phyloP scores from a whole-genome alignment of 2,797 vertebrate species.

The Rousettus madagascariensis region DNA sequence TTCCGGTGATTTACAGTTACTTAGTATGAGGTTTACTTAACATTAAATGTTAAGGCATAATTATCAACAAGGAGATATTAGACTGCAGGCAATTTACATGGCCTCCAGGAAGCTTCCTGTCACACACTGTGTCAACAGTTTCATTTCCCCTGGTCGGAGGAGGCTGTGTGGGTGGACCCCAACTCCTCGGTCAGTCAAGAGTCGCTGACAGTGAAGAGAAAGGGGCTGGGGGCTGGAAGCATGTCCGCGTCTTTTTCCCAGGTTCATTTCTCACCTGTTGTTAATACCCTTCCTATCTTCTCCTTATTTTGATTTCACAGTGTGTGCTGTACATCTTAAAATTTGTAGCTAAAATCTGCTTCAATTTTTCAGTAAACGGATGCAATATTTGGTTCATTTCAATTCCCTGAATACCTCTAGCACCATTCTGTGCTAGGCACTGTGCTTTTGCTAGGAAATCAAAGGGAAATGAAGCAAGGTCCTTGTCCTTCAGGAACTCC shows the following conservation, averaged over 20 bases:
- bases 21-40: background rate
- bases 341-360: background rate
- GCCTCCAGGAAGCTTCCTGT: background rate
- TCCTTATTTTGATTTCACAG: background rate
- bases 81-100: background rate
- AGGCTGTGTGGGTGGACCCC: background rate
- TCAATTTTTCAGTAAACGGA: background rate
- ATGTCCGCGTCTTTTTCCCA: background rate
- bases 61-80: background rate
- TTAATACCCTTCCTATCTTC: background rate
- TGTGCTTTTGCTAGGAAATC: background rate
- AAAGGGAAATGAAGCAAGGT: background rate
- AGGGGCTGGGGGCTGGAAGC: background rate
- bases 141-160: background rate
- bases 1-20: background rate
- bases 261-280: background rate
- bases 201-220: background rate
- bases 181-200: rapidly evolving
- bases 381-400: background rate
- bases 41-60: background rate
- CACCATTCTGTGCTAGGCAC: background rate
- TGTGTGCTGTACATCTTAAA: background rate
- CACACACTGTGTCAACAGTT: background rate
- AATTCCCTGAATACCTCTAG: background rate
- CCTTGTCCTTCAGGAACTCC: background rate